Percentiles rank a stretch among this genome's conserved stretches.
These are phyloP conservation scores for Azorinus chamasolen DNA, from an alignment of 2,888 invertebrate genomes.

Conservation along the genomic window DNA sequence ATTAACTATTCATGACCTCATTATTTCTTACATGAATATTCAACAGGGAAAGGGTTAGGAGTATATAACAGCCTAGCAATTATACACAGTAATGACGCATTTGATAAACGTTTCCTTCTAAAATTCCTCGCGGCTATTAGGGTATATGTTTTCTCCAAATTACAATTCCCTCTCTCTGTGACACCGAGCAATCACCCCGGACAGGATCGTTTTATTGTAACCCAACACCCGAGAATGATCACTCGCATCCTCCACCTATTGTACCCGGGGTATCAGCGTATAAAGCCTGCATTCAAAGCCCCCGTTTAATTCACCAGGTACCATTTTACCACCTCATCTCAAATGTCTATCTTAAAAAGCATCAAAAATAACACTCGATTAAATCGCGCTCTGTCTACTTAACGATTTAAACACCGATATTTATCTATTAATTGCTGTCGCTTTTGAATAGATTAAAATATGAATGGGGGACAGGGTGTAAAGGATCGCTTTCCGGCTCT, in stretches of 20 bases:
- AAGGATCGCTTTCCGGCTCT: no score
- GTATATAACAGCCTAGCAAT: no score
- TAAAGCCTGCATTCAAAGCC: constrained; percentile 18
- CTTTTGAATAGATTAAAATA: constrained; percentile 19
- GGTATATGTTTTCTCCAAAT: constrained; percentile 35
- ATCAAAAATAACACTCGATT: constrained; percentile 38
- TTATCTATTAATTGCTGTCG: constrained; percentile 62
- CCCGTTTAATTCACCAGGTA: constrained; percentile 10
- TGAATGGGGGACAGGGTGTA: not conserved
- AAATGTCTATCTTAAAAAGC: constrained; percentile 44
- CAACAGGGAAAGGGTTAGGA: no score
- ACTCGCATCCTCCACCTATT: constrained; percentile 31
- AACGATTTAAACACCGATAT: constrained; percentile 54
- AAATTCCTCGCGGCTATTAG: constrained; percentile 46
- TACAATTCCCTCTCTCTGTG: constrained; percentile 30
- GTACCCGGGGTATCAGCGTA: constrained; percentile 13
- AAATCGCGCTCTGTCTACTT: constrained; percentile 48
- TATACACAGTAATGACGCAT: constrained; percentile 33
- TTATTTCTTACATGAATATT: no score
- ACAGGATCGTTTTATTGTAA: constrained; percentile 49
- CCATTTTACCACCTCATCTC: constrained; percentile 51
- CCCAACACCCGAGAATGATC: constrained; percentile 39
- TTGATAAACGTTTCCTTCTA: constrained; percentile 28
- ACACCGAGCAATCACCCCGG: constrained; percentile 19
- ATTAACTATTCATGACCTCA: no score